phyloP scores from a whole-genome alignment of 2,888 invertebrate species.

The Orthosia cruda region DNA sequence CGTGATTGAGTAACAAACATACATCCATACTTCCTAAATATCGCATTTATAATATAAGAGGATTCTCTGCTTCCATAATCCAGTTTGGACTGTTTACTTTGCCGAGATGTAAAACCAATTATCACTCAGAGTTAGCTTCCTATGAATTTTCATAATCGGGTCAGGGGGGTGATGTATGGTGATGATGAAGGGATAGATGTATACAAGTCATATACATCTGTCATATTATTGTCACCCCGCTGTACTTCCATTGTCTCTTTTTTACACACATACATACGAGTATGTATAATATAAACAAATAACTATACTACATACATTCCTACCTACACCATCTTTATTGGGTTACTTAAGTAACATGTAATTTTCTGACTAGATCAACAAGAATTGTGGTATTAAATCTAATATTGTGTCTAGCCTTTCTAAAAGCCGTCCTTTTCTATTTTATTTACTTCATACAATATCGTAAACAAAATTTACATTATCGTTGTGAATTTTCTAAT shows the following conservation, averaged over 20 bases:
- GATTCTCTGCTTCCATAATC: too few relatives aligned
- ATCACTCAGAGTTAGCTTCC: background rate
- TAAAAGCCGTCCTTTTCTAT: background rate
- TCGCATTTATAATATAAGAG: too few relatives aligned
- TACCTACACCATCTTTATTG: background rate
- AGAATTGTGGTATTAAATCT: background rate
- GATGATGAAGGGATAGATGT: too few relatives aligned
- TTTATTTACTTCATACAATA: background rate
- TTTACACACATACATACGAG: background rate
- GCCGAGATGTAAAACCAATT: background rate
- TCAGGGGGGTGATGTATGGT: too few relatives aligned
- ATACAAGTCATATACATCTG: too few relatives aligned
- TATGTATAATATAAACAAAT: background rate
- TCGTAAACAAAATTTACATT: background rate
- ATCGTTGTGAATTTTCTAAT: conserved; percentile 13
- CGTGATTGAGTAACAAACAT: too few relatives aligned
- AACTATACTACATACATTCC: too few relatives aligned
- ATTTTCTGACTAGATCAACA: too few relatives aligned
- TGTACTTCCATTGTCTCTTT: background rate
- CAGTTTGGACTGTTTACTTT: background rate
- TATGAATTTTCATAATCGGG: background rate
- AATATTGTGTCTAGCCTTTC: conserved; percentile 1
- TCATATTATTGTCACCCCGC: too few relatives aligned
- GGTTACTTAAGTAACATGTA: background rate
- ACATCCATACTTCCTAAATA: too few relatives aligned